Evolutionary conservation across 2,797 vertebrate species (phyloP).

Genomic region (Agapornis canus): DNA sequence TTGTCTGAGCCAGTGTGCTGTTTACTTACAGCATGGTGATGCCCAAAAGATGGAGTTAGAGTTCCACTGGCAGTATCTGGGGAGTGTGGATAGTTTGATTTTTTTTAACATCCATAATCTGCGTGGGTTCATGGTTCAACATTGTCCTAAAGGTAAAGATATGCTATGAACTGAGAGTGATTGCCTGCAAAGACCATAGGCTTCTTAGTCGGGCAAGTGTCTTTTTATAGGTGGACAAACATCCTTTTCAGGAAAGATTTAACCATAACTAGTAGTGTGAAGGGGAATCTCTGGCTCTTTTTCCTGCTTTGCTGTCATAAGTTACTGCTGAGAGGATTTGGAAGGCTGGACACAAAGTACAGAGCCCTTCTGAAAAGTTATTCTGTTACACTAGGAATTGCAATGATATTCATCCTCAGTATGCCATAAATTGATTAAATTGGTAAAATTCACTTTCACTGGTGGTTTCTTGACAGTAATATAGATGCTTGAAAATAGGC

Average conservation of each 20-base stretch:
- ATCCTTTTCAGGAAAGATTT: background rate
- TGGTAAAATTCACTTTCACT: background rate
- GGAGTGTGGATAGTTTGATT: background rate
- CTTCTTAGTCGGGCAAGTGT: background rate
- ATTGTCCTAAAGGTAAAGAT: background rate
- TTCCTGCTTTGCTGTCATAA: background rate
- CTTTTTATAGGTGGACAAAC: background rate
- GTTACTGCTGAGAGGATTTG: background rate
- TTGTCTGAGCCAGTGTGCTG: background rate
- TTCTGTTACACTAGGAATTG: background rate
- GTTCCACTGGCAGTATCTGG: background rate
- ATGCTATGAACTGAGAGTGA: background rate
- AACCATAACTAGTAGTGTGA: background rate
- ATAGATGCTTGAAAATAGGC: background rate
- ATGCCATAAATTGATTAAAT: background rate
- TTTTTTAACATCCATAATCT: background rate
- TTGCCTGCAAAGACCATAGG: background rate
- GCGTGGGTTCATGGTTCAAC: background rate
- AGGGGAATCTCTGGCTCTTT: background rate
- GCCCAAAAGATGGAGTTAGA: slow-evolving; percentile 42
- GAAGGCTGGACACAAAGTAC: background rate
- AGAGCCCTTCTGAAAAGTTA: background rate
- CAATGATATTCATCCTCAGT: background rate
- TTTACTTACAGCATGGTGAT: background rate
- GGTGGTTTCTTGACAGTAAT: background rate